Conservation (phyloP, 2,888 invertebrate species). For the Sarcophaga carnaria region DNA sequence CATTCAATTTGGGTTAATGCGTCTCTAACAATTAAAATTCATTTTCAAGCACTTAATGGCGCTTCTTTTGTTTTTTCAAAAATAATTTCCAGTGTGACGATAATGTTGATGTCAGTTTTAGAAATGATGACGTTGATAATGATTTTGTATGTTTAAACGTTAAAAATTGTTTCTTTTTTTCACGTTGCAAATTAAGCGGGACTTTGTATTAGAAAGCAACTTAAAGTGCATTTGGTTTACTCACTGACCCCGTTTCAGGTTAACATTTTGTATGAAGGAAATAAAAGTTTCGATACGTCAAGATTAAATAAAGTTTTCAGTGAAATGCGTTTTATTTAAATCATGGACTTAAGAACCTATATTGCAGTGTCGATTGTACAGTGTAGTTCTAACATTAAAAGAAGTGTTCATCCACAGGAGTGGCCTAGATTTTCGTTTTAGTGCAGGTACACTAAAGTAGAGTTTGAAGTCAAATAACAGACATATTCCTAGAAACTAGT, state of each 20-base stretch:
- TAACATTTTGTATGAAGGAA: background rate
- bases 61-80: constrained; percentile 51
- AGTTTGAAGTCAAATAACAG: no score
- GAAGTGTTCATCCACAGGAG: no score
- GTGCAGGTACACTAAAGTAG: no score
- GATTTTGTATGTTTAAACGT: constrained; percentile 29
- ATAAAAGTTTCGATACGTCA: background rate
- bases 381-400: no score
- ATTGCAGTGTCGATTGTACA: no score
- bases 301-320: no score
- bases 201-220: constrained; percentile 36
- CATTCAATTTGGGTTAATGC: constrained; percentile 68
- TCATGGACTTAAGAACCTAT: no score
- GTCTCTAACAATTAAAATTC: constrained; percentile 65
- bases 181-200: constrained; percentile 44
- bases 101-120: background rate
- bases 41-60: constrained; percentile 54
- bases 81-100: background rate
- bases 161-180: constrained; percentile 24
- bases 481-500: no score
- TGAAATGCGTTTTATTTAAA: no score
- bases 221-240: background rate
- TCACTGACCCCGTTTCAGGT: background rate
- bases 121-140: background rate
- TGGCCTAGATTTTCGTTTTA: no score